Evolutionary conservation across 2,888 invertebrate species (phyloP), one percentile per base, ranked within the genome.

Genomic region (Thymelicus lineola): DNA sequence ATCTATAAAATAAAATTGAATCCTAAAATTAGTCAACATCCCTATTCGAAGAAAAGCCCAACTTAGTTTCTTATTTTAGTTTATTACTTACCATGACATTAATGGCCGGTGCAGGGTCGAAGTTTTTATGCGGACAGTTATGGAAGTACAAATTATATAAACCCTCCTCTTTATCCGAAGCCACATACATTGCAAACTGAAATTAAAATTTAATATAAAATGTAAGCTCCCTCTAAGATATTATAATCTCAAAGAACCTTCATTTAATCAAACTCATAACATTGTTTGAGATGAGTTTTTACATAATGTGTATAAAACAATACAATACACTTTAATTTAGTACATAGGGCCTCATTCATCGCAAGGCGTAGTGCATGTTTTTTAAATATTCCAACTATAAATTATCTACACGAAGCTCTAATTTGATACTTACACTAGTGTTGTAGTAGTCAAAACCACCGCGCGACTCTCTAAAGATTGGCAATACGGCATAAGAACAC

Each of bases 131-230:
- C 0, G 97, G 97, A 87, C 99, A 99, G 84, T 97, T 98, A 88
- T 99, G 98, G 86, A 99, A 99, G 85, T 98, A 98, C 62, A 99
- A 93, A 88, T 97, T 98, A 88, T 99, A 99, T 4, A 98, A 94
- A 0, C 99, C 99, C 87, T 98, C 97, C 79, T 98, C 98, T 53
- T 95, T 94, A 55, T 95, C 94, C 4, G 95, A 95, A 0, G 95
- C 95, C 66, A 98, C 96, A 75, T 95, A 95, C 91, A 98, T 95
- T 2, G 96, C 95, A 83, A 98, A 98, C 96, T 97, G 86, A 58
- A 75, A 63, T 58, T 71, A 35, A 71, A 2, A 69, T 36, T 48
- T 17, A 62, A 55, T 20, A 53, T 53, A 28, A 14, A 28, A 14
- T 17, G 6, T 12, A 50, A 12, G 12, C 42, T 12, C 9, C 42